Conservation (phyloP, 2,113 vertebrate species). For the Trinectes maculatus region DNA sequence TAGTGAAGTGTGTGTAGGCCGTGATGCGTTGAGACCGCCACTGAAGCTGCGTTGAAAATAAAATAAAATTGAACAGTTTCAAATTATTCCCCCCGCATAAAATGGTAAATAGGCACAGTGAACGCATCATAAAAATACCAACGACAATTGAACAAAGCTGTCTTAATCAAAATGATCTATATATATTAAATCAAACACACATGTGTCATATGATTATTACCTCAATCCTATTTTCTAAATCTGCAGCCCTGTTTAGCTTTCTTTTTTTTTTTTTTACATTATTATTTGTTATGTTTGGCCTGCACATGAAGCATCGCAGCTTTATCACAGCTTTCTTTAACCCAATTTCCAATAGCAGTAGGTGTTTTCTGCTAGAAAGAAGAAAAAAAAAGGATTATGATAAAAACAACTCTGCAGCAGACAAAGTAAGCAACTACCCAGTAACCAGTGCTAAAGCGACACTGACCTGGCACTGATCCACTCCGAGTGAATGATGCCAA, state of each 20-base stretch:
- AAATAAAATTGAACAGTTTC: background rate
- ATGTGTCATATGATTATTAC: no score
- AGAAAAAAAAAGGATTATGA: no score
- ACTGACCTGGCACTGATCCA: background rate
- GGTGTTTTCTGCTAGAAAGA: no score
- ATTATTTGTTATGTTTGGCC: no score
- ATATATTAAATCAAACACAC: no score
- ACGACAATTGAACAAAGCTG: no score
- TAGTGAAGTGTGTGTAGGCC: slow-evolving; percentile 28
- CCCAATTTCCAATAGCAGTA: no score
- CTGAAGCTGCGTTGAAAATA: background rate
- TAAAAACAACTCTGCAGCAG: no score
- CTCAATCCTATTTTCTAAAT: background rate
- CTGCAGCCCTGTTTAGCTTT: background rate
- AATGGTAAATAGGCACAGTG: background rate
- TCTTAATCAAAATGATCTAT: no score
- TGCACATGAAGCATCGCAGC: background rate
- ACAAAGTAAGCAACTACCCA: no score
- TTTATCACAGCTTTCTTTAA: no score
- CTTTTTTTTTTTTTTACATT: background rate
- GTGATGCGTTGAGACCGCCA: slow-evolving; percentile 47
- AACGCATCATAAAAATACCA: background rate
- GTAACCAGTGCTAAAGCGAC: background rate
- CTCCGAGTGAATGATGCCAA: background rate
- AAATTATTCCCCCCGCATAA: background rate